Base-by-base conservation (phyloP, 2,888 invertebrate genomes). In the Agrilus biguttatus region DNA sequence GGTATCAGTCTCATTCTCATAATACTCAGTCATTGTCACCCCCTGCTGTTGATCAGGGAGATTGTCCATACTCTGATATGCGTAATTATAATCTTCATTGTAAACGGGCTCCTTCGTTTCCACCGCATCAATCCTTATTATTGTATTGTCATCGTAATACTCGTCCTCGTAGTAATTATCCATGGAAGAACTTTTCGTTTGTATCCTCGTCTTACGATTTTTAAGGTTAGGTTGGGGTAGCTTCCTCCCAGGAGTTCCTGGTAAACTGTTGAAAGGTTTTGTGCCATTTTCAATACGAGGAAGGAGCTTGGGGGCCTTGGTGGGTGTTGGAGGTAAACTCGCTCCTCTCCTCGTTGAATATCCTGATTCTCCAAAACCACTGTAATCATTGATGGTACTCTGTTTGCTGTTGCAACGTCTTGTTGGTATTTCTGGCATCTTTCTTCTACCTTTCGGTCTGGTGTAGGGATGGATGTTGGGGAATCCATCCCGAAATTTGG, bases 61-160 rank as follows among this genome's bases (percentile, higher is more conserved):
- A 63, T 77, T 79, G 62, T 79, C 80, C 55, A 73, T 74, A 65
- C 78, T 79, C 55, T 74, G 73, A 68, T 80, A 80, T 62, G 78
- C 78, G 62, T 78, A 77, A 62, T 78, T 80, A 59, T 79, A 79
- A 63, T 80, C 76, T 59, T 80, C 78, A 62, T 78, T 78, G 63
- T 78, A 80, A 45, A 57, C 60, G 2, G 28, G 28, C 42, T 65
- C 62, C 36, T 57, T 55, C 36, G 65, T 66, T 49, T 66, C 66
- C 40, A 61, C 51, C 8, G 65, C 62, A 40, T 64, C 67, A 17
- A 59, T 53, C 44, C 65, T 54, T 40, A 57, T 53, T 48, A 66
- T 68, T 50, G 60, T 62, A 47, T 61, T 61, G 51, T 67, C 65
- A 50, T 67, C 69, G 52, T 42, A 45, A 45, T 48, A 52, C 45